A percentile compares a stretch with the other conserved stretches of the same genome.
phyloP scores from a whole-genome alignment of 2,888 invertebrate species.

The Coleophora flavipennella region DNA sequence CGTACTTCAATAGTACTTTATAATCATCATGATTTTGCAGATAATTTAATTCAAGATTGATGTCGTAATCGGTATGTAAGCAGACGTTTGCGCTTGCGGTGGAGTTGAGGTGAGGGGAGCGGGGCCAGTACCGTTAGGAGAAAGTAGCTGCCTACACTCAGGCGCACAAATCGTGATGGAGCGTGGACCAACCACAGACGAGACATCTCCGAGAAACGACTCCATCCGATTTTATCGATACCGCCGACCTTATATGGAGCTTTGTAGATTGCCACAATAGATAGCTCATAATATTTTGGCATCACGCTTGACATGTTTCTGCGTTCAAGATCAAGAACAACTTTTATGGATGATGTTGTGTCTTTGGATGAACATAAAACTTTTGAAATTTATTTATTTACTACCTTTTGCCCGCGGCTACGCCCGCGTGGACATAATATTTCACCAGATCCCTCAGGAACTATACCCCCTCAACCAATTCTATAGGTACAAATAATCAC shows the following conservation, averaged over 20 bases:
- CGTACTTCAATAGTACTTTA: slow-evolving; percentile 13
- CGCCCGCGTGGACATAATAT: no score
- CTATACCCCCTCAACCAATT: no score
- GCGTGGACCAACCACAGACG: slow-evolving; percentile 17
- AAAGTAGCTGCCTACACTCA: slow-evolving; percentile 66
- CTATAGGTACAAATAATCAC: no score
- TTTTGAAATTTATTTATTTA: no score
- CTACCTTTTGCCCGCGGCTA: no score
- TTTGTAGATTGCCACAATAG: slow-evolving; percentile 25
- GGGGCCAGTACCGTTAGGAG: slow-evolving; percentile 64
- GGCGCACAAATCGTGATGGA: slow-evolving; percentile 46
- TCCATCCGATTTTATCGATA: slow-evolving; percentile 46
- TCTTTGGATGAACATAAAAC: no score
- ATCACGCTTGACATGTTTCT: slow-evolving; percentile 28
- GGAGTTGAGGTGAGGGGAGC: slow-evolving; percentile 22
- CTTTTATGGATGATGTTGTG: neutral
- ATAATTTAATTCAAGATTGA: slow-evolving; percentile 53
- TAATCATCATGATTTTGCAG: slow-evolving; percentile 41
- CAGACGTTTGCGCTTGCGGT: slow-evolving; percentile 22
- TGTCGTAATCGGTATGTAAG: slow-evolving; percentile 50
- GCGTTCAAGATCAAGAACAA: slow-evolving; percentile 20
- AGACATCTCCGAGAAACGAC: slow-evolving; percentile 25
- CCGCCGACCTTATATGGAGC: slow-evolving; percentile 25
- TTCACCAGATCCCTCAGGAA: no score
- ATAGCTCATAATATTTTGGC: slow-evolving; percentile 17